Conservation (phyloP, 2,797 vertebrate species). For the Microctenopoma stevenorrisi region DNA sequence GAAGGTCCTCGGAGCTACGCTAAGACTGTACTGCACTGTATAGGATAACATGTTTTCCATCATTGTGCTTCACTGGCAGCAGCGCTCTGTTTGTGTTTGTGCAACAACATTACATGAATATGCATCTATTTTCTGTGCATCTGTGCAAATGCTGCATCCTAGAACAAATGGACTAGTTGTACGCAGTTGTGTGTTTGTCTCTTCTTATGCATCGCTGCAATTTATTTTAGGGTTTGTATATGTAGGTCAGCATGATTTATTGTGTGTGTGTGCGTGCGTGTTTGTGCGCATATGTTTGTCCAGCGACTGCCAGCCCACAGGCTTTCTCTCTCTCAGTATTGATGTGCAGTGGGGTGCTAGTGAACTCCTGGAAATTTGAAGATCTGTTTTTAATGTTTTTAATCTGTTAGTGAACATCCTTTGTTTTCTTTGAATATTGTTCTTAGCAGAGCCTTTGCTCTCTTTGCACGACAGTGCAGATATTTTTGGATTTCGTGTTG, state of each 20-base stretch:
- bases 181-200: neutral
- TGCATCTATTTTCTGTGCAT: neutral
- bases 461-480: too few species aligned
- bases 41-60: neutral
- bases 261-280: neutral
- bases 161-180: too few species aligned
- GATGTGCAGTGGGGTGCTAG: neutral
- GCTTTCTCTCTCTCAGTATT: neutral
- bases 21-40: neutral
- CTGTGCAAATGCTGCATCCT: neutral
- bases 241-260: neutral
- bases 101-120: neutral
- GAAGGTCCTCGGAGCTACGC: neutral
- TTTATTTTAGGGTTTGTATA: neutral
- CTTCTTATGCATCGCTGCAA: neutral
- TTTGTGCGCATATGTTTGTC: neutral
- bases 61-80: neutral
- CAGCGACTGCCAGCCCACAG: neutral
- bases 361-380: neutral
- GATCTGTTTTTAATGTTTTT: neutral
- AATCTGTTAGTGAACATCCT: neutral
- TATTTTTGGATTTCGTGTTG: too few species aligned
- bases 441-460: too few species aligned
- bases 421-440: neutral
- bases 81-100: neutral